These are phyloP conservation scores for Acanthisitta chloris DNA, from an alignment of 2,113 vertebrate genomes.

Conservation along the genomic window DNA sequence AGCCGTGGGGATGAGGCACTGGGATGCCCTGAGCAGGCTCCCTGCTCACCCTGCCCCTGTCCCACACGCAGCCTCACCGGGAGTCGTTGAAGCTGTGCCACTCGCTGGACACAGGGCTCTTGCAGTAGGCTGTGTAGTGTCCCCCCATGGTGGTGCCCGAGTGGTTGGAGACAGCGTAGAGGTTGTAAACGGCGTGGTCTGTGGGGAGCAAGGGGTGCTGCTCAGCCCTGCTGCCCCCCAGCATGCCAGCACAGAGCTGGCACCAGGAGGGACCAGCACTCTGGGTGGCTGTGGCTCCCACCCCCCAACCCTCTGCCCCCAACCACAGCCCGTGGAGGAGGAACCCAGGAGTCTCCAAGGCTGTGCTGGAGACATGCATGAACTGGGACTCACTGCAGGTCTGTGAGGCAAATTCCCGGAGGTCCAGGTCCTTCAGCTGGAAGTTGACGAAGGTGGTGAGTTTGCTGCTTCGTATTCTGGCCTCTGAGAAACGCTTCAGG, in stretches of 20 bases:
- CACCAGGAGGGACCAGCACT: not conserved
- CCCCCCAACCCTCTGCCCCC: rapidly evolving
- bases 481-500: slow-evolving; percentile 94
- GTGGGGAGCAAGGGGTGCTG: not conserved
- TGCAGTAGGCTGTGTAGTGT: slow-evolving; percentile 96
- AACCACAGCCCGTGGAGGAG: rapidly evolving
- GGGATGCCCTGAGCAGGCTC: rapidly evolving
- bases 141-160: slow-evolving; percentile 92
- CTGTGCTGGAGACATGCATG: not conserved
- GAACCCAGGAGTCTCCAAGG: not conserved
- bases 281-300: not conserved
- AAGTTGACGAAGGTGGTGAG: slow-evolving; percentile 94
- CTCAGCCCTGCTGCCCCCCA: not conserved
- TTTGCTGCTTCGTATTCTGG: slow-evolving; percentile 87
- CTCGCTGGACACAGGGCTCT: slow-evolving; percentile 83
- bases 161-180: slow-evolving; percentile 96
- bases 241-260: rapidly evolving
- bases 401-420: slow-evolving; percentile 88
- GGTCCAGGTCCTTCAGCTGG: slow-evolving; percentile 91
- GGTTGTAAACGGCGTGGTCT: slow-evolving; percentile 90
- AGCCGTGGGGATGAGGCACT: not conserved
- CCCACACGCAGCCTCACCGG: slow-evolving; percentile 71
- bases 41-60: rapidly evolving
- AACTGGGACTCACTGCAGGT: slow-evolving; percentile 80
- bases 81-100: slow-evolving; percentile 96